Evolutionary conservation across 2,797 vertebrate species (phyloP).

Genomic region (Melanotaenia pygmaea): DNA sequence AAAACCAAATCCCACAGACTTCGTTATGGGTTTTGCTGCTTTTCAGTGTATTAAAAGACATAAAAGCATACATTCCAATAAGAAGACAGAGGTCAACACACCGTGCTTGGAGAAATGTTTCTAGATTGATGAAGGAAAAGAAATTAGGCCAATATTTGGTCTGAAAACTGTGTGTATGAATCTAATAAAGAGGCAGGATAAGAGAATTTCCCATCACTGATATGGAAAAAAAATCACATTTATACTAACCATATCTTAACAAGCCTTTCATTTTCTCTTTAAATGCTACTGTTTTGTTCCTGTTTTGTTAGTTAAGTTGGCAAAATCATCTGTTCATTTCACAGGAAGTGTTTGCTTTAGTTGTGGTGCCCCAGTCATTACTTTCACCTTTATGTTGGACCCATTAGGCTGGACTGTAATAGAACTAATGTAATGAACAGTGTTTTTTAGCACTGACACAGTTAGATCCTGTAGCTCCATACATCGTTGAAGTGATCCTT

Average conservation of each 20-base stretch:
- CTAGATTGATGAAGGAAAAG: neutral
- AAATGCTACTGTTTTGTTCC: too few species aligned
- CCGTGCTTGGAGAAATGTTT: neutral
- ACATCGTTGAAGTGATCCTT: conserved; percentile 18
- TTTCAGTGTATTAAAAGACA: neutral
- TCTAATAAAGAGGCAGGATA: neutral
- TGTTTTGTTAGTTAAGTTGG: conserved; percentile 24
- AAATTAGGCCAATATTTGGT: neutral
- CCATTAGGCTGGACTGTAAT: conserved; percentile 49
- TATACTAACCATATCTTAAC: conserved; percentile 16
- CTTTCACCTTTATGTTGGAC: conserved; percentile 35
- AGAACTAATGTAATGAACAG: conserved; percentile 38
- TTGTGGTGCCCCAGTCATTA: conserved; percentile 27
- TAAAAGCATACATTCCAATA: too few species aligned
- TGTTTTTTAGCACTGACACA: conserved; percentile 23
- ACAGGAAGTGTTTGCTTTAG: conserved; percentile 32
- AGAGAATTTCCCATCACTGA: neutral
- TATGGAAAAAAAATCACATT: conserved; percentile 3
- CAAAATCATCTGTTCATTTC: conserved; percentile 36
- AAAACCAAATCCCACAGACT: conserved; percentile 8
- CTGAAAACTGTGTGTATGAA: neutral
- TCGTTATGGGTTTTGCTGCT: neutral
- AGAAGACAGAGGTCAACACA: too few species aligned
- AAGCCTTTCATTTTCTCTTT: conserved; percentile 6
- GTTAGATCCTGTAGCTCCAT: conserved; percentile 9